These are phyloP conservation scores for Dinomys branickii DNA, from an alignment of 2,113 vertebrate genomes.

Conservation along the genomic window DNA sequence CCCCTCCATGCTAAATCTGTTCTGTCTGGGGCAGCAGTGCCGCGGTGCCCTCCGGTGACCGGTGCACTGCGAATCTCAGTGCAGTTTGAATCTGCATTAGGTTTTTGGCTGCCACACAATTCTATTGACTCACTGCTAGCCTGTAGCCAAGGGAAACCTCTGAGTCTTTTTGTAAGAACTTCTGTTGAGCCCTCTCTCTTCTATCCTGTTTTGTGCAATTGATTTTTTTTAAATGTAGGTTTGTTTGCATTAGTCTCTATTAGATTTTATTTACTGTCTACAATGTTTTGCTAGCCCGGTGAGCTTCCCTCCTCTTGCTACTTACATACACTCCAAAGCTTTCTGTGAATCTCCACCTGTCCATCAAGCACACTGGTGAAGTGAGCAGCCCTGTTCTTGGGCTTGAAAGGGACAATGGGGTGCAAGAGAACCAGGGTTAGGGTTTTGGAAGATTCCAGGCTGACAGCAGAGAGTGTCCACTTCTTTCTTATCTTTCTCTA, in stretches of 20 bases:
- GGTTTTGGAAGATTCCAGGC: neutral
- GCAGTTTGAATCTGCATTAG: conserved; percentile 10
- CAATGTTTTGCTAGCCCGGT: neutral
- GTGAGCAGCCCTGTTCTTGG: neutral
- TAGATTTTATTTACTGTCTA: conserved; percentile 35
- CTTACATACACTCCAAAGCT: neutral
- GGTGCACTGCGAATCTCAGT: neutral
- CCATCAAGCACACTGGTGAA: neutral
- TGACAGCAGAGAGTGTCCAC: neutral
- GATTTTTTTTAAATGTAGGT: neutral
- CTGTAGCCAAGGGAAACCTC: conserved; percentile 59
- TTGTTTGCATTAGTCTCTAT: conserved; percentile 28
- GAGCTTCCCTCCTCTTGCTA: neutral
- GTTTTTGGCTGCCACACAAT: conserved; percentile 44
- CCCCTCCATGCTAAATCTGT: neutral
- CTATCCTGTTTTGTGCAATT: neutral
- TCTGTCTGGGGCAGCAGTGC: neutral
- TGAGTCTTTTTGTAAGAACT: conserved; percentile 32
- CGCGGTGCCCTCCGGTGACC: neutral
- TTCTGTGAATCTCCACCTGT: neutral
- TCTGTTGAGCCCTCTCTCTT: conserved; percentile 36
- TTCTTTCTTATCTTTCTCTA: neutral
- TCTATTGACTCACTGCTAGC: conserved; percentile 54
- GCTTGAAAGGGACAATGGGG: neutral
- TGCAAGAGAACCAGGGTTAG: neutral